These are phyloP conservation scores for Jaculus jaculus DNA, from an alignment of 2,113 vertebrate genomes.

Conservation along the genomic window DNA sequence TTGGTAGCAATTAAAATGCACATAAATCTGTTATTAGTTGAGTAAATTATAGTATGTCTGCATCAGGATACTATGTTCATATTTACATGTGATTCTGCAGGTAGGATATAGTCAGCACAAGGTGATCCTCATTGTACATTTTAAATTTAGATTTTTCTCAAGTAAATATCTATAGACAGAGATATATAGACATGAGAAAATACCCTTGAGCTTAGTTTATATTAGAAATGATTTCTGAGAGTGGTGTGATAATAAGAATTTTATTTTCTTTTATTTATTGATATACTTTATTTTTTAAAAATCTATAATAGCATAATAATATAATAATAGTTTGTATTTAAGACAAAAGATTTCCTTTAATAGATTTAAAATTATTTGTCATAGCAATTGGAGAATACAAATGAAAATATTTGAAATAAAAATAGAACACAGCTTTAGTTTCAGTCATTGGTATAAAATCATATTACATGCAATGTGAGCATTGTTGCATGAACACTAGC, in stretches of 20 bases:
- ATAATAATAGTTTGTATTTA: constrained; percentile 32
- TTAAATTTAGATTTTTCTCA: constrained; percentile 26
- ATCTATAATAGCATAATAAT: neutral
- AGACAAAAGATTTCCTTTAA: constrained; percentile 15
- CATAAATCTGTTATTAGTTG: constrained; percentile 63
- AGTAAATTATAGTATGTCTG: constrained; percentile 42
- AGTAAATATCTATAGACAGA: constrained; percentile 17
- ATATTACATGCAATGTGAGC: neutral
- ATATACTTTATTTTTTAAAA: neutral
- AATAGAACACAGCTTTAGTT: constrained; percentile 28
- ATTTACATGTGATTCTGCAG: constrained; percentile 31
- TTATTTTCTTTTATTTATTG: constrained; percentile 27
- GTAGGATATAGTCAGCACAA: neutral
- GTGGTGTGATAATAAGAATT: neutral
- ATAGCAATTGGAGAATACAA: neutral
- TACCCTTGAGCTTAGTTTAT: constrained; percentile 31
- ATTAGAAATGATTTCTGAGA: neutral
- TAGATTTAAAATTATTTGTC: neutral
- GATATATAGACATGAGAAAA: neutral
- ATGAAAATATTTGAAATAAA: constrained; percentile 28
- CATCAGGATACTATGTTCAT: neutral
- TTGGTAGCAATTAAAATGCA: constrained; percentile 48
- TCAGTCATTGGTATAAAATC: constrained; percentile 37
- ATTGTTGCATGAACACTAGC: neutral
- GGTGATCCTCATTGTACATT: constrained; percentile 15